Evolutionary conservation across 2,797 vertebrate genomes (phyloP).

Genomic region (Chaunax sp.): DNA sequence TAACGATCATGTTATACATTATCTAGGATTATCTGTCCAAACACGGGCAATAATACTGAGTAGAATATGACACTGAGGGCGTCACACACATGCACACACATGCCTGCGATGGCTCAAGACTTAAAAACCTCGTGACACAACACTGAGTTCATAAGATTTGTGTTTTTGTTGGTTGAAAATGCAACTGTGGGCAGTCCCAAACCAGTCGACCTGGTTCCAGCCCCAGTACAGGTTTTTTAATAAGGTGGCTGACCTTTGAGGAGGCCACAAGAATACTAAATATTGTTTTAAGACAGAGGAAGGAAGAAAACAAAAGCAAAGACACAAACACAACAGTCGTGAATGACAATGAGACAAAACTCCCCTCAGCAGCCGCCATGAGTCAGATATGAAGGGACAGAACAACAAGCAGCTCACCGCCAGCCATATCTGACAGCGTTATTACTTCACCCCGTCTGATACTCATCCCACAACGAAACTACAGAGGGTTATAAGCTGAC

Average conservation of each 20-base stretch:
- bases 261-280: conserved; percentile 11
- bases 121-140: background rate
- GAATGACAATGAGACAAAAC: background rate
- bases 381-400: conserved; percentile 36
- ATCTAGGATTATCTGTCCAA: background rate
- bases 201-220: background rate
- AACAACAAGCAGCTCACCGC: conserved; percentile 6
- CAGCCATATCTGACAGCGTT: conserved; percentile 28
- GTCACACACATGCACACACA: background rate
- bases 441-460: conserved; percentile 12
- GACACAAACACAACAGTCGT: conserved; percentile 10
- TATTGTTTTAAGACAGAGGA: conserved; percentile 2
- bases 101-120: background rate
- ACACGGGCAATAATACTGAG: background rate
- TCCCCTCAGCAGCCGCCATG: conserved; percentile 11
- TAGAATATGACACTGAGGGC: background rate
- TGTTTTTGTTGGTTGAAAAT: conserved; percentile 6
- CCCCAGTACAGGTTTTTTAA: conserved; percentile 1
- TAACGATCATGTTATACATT: too few species aligned
- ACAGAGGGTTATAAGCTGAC: too few species aligned
- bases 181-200: background rate
- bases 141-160: conserved; percentile 8
- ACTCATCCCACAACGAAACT: background rate
- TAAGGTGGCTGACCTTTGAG: conserved; percentile 2
- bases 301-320: too few species aligned